Evolutionary conservation across 2,113 vertebrate species (phyloP).

Genomic region (Alligator mississippiensis): DNA sequence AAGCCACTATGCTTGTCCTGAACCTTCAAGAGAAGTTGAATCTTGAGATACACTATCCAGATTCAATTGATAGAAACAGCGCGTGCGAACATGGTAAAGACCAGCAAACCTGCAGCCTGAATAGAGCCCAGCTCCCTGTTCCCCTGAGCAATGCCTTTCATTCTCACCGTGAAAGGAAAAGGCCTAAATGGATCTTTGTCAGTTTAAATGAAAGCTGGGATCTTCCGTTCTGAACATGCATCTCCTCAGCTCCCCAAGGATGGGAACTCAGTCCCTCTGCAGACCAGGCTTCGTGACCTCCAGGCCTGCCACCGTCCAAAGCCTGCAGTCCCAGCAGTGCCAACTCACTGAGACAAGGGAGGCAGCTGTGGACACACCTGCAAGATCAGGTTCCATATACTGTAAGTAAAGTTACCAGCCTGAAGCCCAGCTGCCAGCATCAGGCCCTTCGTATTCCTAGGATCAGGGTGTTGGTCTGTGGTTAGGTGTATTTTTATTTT

Average conservation of each 20-base stretch:
- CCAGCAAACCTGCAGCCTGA: not conserved
- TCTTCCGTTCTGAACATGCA: not conserved
- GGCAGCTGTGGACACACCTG: not conserved
- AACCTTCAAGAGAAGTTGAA: no score
- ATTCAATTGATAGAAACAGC: not conserved
- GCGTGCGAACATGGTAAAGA: not conserved
- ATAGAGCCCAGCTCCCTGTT: not conserved
- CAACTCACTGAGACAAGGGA: not conserved
- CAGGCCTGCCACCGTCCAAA: not conserved
- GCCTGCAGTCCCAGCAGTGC: not conserved
- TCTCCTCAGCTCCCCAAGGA: not conserved
- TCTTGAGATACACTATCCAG: not conserved
- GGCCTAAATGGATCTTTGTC: not conserved
- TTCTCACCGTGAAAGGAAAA: not conserved
- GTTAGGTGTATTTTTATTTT: not conserved
- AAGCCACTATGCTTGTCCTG: no score
- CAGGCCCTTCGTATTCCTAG: not conserved
- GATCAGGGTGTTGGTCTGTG: not conserved
- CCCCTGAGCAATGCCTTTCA: not conserved
- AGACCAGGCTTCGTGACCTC: not conserved
- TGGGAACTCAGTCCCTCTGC: not conserved
- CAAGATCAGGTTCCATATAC: not conserved
- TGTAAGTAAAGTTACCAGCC: not conserved
- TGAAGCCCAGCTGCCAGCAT: not conserved
- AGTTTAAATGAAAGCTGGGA: not conserved